Base-by-base conservation (phyloP, 2,113 vertebrate genomes). In the Dicaeum eximium region DNA sequence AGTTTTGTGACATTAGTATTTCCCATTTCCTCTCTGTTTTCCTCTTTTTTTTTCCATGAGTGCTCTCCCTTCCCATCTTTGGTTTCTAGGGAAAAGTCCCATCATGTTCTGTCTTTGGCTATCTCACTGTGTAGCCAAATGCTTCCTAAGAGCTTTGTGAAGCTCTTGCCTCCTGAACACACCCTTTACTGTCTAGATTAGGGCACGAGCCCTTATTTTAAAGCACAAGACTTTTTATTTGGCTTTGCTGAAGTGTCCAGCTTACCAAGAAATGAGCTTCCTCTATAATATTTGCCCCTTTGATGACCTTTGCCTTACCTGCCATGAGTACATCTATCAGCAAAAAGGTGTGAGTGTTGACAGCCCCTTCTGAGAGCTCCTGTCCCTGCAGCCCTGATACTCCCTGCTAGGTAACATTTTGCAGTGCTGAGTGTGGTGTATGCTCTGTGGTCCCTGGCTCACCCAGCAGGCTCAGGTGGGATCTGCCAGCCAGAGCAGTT, bases 401-500 rank as follows among this genome's bases (percentile, higher is more conserved):
- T 79, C 42, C 8, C 33, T 1, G 1, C 9, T 0, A 0, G 31
- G 40, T 24, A 19, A 33, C 13, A 22, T 44, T 48, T 69, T 31
- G 50, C 30, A 20, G 38, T 16, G 33, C 2, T 6, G 37, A 53
- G 15, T 4, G 0, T 3, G 44, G 10, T 38, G 18, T 38, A 37
- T 56, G 42, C 24, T 56, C 79, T 48, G 19, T 2, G 3, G 11
- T 47, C 35, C 28, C 44, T 2, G 1, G 5, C 33, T 65, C 56
- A n/a, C 0, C 1, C 16, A 15, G 27, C 45, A 87, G 73, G 19
- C 56, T 30, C 47, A 50, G 30, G 57, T 70, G 38, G 8, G 25
- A 42, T 66, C 31, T 79, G 35, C 38, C n/a, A 62, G 11, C 17
- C 61, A 50, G 4, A 45, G 15, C 14, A 33, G 16, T 61, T 74